Base-by-base conservation (phyloP, 2,797 vertebrate species). In the Ptychobarbus kaznakovi region DNA sequence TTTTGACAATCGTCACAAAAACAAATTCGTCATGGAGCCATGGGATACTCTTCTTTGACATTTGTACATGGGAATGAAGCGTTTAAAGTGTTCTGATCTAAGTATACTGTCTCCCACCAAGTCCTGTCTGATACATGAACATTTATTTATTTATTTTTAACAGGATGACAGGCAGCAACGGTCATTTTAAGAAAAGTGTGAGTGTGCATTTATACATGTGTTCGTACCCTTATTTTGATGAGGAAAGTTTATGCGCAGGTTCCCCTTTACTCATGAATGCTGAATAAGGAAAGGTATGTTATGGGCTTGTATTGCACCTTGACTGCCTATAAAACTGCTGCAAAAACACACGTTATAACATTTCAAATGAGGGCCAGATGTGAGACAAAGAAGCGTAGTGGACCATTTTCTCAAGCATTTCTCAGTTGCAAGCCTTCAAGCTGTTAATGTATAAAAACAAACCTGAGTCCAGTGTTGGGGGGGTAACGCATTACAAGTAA, bases 301-400 rank as follows among this genome's bases (percentile, higher is more conserved):
- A 61, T n/a, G 53, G 70, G 28, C 46, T 35, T 76, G 7, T 6
- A 35, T 61, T 72, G 69, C 65, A 82, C 51, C 25, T 58, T 22
- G 10, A 25, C 28, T 76, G 56, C 49, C 65, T 69, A 58, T 76
- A 84, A 84, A 87, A 81, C 76, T 58, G 15, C 58, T 15, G 35
- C 51, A 74, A 83, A 83, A 49, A 51, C 68, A 66, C 22, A 51
- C 2, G 3, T 82, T 56, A 83, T 40, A 70, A 32, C 12, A 20
- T 63, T 72, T 73, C 7, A 11, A 80, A 79, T 61, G 81, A n/a
- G 32, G n/a, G 56, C 53, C 86, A 85, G 42, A 77, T 85, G 78
- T 81, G 49, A 63, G 53, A 53, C 40, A 72, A 35, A 70, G 66
- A 74, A 15, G 65, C 40, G 49, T 32, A 69, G 58, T 49, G 28